Percentiles rank a stretch among this genome's conserved stretches.
Conservation (phyloP, 1,140 invertebrate species). For the Drosophila gunungcola region DNA sequence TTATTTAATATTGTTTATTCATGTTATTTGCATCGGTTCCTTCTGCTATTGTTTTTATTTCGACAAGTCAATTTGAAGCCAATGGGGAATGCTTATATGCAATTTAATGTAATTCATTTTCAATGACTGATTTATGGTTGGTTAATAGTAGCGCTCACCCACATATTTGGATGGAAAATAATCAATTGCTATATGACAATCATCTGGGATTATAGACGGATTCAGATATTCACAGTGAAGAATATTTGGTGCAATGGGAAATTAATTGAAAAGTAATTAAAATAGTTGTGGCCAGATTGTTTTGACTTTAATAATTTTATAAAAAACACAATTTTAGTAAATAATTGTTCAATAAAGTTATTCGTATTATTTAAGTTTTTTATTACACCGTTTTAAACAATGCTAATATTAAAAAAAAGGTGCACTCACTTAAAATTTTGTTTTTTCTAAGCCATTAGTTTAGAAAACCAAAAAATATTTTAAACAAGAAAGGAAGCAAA, state of each 20-base stretch:
- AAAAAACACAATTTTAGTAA: no score
- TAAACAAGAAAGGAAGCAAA: no score
- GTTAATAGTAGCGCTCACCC: slow-evolving; percentile 50
- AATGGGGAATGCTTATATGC: slow-evolving; percentile 32
- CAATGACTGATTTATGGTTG: slow-evolving; percentile 54
- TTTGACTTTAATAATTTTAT: not conserved
- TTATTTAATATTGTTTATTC: slow-evolving; percentile 53
- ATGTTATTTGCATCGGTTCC: not conserved
- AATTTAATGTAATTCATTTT: slow-evolving; percentile 66
- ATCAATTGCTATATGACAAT: slow-evolving; percentile 21
- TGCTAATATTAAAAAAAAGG: no score
- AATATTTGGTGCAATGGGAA: not conserved
- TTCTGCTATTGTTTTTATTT: slow-evolving; percentile 27
- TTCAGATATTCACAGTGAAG: not conserved
- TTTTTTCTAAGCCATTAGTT: no score
- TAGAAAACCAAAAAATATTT: no score
- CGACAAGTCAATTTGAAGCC: slow-evolving; percentile 42
- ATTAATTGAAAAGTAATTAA: not conserved
- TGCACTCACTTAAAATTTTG: no score
- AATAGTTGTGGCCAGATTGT: not conserved
- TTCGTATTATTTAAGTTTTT: no score
- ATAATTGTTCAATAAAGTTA: no score
- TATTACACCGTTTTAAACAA: no score
- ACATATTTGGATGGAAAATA: slow-evolving; percentile 19
- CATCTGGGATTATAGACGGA: slow-evolving; percentile 10